phyloP scores from a whole-genome alignment of 2,888 invertebrate species.

The Erannis defoliaria region DNA sequence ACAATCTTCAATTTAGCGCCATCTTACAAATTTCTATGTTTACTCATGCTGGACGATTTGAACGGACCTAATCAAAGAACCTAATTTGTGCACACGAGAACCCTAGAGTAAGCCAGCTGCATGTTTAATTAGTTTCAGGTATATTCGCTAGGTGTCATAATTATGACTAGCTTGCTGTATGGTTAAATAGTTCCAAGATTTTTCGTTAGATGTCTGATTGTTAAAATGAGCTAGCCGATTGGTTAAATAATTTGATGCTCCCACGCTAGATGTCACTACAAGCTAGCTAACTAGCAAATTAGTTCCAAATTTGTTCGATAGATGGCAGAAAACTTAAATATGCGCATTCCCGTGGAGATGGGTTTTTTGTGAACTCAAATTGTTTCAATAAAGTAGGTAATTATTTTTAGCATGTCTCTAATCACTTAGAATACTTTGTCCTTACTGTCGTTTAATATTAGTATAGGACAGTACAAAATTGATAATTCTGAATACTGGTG shows the following conservation, averaged over 20 bases:
- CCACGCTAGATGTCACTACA: conserved; percentile 5
- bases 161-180: neutral
- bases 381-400: neutral
- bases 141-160: neutral
- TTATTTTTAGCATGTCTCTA: no score
- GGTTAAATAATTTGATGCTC: neutral
- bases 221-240: neutral
- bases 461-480: no score
- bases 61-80: no score
- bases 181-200: neutral
- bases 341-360: neutral
- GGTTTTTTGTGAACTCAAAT: neutral
- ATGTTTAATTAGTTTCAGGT: neutral
- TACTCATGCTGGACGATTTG: no score
- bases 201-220: conserved; percentile 18
- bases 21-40: no score
- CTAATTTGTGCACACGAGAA: no score
- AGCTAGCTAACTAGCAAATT: neutral
- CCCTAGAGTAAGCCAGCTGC: neutral
- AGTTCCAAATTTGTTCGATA: neutral
- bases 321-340: conserved; percentile 1
- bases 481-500: no score
- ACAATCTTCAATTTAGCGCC: no score
- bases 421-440: no score
- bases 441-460: no score